Conservation (phyloP, 2,113 vertebrate genomes). For the Erythrolamprus reginae region DNA sequence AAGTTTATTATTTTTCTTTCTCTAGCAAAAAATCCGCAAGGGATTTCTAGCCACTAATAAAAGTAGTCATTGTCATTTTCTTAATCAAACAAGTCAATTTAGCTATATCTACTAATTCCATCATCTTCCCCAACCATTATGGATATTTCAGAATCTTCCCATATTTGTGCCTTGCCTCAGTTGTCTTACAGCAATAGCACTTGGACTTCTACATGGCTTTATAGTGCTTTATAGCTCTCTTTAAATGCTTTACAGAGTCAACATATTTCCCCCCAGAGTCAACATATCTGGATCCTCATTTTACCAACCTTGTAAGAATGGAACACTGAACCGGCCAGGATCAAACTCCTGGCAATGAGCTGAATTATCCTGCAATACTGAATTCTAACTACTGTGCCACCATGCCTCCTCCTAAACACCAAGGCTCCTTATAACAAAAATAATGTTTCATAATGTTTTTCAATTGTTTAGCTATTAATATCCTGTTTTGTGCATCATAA, state of each 20-base stretch:
- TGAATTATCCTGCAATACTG: not conserved
- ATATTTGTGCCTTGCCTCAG: not conserved
- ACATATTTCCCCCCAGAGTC: not conserved
- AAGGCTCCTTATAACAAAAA: not conserved
- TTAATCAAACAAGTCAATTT: not conserved
- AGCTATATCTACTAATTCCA: not conserved
- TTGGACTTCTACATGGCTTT: not conserved
- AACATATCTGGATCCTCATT: not conserved
- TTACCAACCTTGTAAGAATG: not conserved
- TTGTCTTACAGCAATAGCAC: not conserved
- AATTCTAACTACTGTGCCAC: not conserved
- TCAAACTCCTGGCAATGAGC: not conserved
- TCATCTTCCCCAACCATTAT: not conserved
- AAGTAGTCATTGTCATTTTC: not conserved
- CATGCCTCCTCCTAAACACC: not conserved
- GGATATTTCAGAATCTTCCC: not conserved
- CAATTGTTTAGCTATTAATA: not conserved
- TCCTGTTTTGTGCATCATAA: not conserved
- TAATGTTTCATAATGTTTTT: not conserved
- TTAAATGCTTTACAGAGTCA: not conserved
- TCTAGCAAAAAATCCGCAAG: not conserved
- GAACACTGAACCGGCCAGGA: not conserved
- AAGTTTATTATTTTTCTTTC: not conserved
- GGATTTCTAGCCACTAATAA: not conserved
- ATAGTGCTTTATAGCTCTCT: not conserved